Evolutionary conservation across 2,888 invertebrate species (phyloP).

Genomic region (Mythimna albipuncta): DNA sequence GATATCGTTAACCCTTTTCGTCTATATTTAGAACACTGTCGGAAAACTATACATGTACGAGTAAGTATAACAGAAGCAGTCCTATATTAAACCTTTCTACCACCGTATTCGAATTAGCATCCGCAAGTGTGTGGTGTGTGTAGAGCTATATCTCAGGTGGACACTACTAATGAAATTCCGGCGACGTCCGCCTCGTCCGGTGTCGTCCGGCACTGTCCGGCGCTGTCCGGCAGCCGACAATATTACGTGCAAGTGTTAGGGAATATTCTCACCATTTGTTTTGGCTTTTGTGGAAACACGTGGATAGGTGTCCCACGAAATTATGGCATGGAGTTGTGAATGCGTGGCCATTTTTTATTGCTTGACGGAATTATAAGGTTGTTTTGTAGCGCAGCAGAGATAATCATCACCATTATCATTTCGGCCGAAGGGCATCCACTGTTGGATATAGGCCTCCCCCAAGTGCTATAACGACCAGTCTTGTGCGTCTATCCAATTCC

Average conservation of each 20-base stretch:
- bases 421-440: no score
- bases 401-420: no score
- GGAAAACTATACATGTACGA: not conserved
- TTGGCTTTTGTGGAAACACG: slow-evolving; percentile 1
- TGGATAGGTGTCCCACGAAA: not conserved
- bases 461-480: no score
- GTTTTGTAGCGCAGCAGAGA: no score
- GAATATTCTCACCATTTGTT: slow-evolving; percentile 13
- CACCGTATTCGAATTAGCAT: slow-evolving; percentile 38
- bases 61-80: not conserved
- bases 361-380: no score
- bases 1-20: not conserved
- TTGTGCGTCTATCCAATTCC: no score
- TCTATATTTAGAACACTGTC: not conserved
- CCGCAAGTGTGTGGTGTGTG: slow-evolving; percentile 31
- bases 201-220: slow-evolving; percentile 16
- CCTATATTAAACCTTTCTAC: slow-evolving; percentile 21
- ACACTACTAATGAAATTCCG: slow-evolving; percentile 54
- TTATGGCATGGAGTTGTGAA: not conserved
- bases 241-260: slow-evolving; percentile 28
- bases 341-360: no score
- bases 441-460: no score
- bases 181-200: not conserved
- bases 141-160: slow-evolving; percentile 50
- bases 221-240: slow-evolving; percentile 13